Percentiles rank a stretch among this genome's conserved stretches.
phyloP scores from a whole-genome alignment of 2,797 vertebrate species.

The Gallinago stenura region DNA sequence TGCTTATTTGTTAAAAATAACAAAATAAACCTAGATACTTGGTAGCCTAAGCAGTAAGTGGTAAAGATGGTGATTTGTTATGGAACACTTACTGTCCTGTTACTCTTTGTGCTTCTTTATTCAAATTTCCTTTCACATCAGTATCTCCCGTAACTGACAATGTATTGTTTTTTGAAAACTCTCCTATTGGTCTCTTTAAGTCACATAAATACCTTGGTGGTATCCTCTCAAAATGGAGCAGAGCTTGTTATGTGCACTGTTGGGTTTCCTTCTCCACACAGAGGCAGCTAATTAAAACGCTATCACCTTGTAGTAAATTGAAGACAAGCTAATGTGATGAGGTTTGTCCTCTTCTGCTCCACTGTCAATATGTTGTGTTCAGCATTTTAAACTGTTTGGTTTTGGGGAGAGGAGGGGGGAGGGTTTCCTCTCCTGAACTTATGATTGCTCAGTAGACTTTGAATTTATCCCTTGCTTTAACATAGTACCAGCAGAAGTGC shows the following conservation, averaged over 20 bases:
- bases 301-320: background rate
- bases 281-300: background rate
- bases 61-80: background rate
- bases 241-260: rapidly evolving
- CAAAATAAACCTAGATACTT: background rate
- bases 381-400: background rate
- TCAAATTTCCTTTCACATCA: background rate
- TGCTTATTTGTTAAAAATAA: background rate
- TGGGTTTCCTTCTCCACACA: background rate
- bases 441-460: background rate
- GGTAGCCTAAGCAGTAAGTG: background rate
- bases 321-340: background rate
- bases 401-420: background rate
- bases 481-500: background rate
- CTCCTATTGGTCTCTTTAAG: background rate
- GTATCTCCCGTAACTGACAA: background rate
- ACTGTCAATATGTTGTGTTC: background rate
- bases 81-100: rapidly evolving
- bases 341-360: background rate
- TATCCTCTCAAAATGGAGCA: background rate
- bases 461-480: background rate
- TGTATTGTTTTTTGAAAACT: background rate
- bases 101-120: background rate
- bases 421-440: background rate
- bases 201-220: background rate